A percentile compares a stretch with the other conserved stretches of the same genome.
Evolutionary conservation across 2,113 vertebrate species (phyloP).

Genomic region (Cololabis saira): DNA sequence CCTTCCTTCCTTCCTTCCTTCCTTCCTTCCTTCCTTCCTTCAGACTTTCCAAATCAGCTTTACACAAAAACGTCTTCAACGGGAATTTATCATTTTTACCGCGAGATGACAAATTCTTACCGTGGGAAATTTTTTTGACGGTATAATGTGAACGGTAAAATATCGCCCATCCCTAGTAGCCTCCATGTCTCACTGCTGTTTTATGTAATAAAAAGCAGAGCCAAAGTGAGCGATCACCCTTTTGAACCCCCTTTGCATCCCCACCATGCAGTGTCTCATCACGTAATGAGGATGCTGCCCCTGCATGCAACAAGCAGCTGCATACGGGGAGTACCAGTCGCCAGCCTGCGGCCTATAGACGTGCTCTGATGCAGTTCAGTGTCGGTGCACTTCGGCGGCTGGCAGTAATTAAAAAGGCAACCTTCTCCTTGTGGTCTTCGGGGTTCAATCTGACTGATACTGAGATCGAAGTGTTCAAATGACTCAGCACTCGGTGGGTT

Average conservation of each 20-base stretch:
- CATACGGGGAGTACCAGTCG: slow-evolving; percentile 52
- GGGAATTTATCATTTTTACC: no score
- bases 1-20: no score
- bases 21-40: no score
- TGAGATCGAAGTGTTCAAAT: slow-evolving; percentile 41
- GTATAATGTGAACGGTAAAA: no score
- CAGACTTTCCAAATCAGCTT: no score
- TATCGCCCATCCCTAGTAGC: no score
- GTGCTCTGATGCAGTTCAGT: slow-evolving; percentile 36
- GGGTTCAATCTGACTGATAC: slow-evolving; percentile 52
- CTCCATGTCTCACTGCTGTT: slow-evolving; percentile 1
- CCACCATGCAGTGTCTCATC: slow-evolving; percentile 39
- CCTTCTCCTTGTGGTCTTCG: slow-evolving; percentile 29
- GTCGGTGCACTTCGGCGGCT: slow-evolving; percentile 44
- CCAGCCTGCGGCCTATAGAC: slow-evolving; percentile 36
- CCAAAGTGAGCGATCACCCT: not conserved
- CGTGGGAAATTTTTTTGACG: no score
- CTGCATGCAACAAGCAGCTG: slow-evolving; percentile 49
- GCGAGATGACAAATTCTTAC: no score
- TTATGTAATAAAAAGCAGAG: slow-evolving; percentile 11
- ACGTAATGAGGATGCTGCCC: slow-evolving; percentile 35
- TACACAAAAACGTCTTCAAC: no score
- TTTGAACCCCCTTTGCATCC: slow-evolving; percentile 47
- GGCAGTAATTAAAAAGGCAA: slow-evolving; percentile 50
- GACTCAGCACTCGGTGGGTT: slow-evolving; percentile 25